Evolutionary conservation across 2,888 invertebrate species (phyloP).

Genomic region (Rhimphoctona megacephalus): DNA sequence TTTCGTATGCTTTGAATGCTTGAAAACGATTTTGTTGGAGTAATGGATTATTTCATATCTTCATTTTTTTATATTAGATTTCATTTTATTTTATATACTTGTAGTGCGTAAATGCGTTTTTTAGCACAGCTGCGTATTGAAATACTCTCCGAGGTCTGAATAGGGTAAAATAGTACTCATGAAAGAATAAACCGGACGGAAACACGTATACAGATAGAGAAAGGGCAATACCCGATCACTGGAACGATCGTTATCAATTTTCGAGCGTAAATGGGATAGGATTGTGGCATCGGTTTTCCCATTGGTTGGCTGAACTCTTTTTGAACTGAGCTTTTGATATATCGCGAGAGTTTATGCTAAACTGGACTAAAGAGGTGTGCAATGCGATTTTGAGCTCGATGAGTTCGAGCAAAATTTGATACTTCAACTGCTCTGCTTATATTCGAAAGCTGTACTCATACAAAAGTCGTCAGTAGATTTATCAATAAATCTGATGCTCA

Average conservation of each 20-base stretch:
- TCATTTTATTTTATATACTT: neutral
- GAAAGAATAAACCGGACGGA: slow-evolving; percentile 56
- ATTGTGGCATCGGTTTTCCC: slow-evolving; percentile 46
- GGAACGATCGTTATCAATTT: slow-evolving; percentile 47
- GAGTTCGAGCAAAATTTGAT: slow-evolving; percentile 26
- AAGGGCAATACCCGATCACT: slow-evolving; percentile 53
- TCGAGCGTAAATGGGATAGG: slow-evolving; percentile 35
- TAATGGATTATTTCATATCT: neutral
- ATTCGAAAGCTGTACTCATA: slow-evolving; percentile 5
- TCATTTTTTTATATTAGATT: neutral
- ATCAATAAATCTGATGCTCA: slow-evolving; percentile 71
- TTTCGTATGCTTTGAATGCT: neutral
- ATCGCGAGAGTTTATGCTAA: slow-evolving; percentile 27
- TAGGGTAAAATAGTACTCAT: slow-evolving; percentile 30
- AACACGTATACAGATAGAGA: slow-evolving; percentile 33
- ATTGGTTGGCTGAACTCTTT: slow-evolving; percentile 18
- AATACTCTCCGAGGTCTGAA: slow-evolving; percentile 26
- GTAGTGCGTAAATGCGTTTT: slow-evolving; percentile 8
- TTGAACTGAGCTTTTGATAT: slow-evolving; percentile 28
- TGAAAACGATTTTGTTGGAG: neutral
- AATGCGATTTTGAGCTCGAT: slow-evolving; percentile 32
- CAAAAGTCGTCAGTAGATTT: slow-evolving; percentile 10
- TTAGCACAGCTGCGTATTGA: neutral
- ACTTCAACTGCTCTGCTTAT: neutral
- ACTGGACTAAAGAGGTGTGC: slow-evolving; percentile 40